Evolutionary conservation across 2,113 vertebrate genomes (phyloP), one percentile per base, ranked within the genome.

Genomic region (Cichladusa arquata): DNA sequence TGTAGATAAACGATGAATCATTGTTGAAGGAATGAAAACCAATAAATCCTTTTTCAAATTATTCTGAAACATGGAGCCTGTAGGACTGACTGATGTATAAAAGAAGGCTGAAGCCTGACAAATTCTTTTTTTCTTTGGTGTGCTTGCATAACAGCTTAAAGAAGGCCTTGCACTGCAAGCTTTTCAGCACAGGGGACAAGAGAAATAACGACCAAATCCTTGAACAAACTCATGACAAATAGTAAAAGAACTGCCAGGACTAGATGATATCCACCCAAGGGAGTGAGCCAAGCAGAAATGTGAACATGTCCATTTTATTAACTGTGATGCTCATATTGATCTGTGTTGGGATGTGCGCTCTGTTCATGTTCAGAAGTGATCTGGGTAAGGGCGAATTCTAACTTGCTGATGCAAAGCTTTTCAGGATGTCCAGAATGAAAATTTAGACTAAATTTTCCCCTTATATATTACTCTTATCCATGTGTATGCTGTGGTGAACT

Each of bases 401-500:
- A 18, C 19, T 58, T 57, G 14, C 50, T 91, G 25, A 11, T 29
- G 24, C 9, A 70, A 50, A 88, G 25, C 29, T 45, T 7, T 77
- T 66, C 34, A 50, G 29, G 38, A 42, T 66, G 56, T 20, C 88
- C n/a, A 54, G 56, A 91, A 50, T 34, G 29, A 74, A 69, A 84
- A 65, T 34, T 40, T 48, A 47, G 6, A 6, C 14, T 19, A 47
- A 31, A 5, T 54, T 67, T 54, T 16, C 17, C 11, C 18, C 10
- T 61, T 56, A 19, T 19, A 11, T 33, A 11, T 77, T 60, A 28
- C 34, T 57, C 15, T 48, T 45, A 53, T 9, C 25, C 61, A 3
- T 69, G 25, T 1, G 1, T 53, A 14, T 0, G 0, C 12, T 54
- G 0, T 26, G 25, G 5, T 83, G 54, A 86, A 29, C 53, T 50